Evolutionary conservation across 2,113 vertebrate genomes (phyloP), one percentile per base, ranked within the genome.

Genomic region (Ptychochromis oligacanthus): DNA sequence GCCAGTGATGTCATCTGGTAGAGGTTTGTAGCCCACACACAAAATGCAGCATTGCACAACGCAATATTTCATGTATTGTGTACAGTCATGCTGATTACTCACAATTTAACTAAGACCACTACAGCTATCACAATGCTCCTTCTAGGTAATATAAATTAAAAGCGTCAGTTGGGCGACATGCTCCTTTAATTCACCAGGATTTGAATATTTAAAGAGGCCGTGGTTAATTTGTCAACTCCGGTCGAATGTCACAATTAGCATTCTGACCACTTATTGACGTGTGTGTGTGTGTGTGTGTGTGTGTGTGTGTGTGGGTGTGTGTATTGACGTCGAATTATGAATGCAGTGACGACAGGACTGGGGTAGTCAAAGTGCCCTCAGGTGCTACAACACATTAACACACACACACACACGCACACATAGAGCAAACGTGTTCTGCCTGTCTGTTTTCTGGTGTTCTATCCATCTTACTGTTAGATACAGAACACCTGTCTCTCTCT

Each of bases 251-350:
- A 93, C 91, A 85, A 97, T 98, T 97, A 97, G 96, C 97, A 98
- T 98, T 97, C 95, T 95, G 96, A 93, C 94, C 94, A 92, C 92
- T 95, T 97, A 98, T 97, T 96, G 97, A 97, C 95, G 96, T 92
- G 95, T 93, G 95, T 81, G 80, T 31, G 81, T 74, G 94, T 88
- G 59, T 57, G 75, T 79, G 43, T 72, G 85, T 81, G 89, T 70
- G 52, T 43, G 80, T 97, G 97, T 97, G 97, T 94, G 93, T 95
- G 49, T 2, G 49, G 57, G 75, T n/a, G n/a, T 64, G 40, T 72
- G 80, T 97, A 97, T 97, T 93, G 96, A 97, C 93, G 93, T 96
- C 95, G 95, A 96, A 96, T 96, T 96, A 97, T 97, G 96, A 97
- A 96, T 95, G 96, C 80, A 59, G 84, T 40, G 76, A 79, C 26